Conservation (phyloP, 2,113 vertebrate species). For the Phaethornis superciliosus region DNA sequence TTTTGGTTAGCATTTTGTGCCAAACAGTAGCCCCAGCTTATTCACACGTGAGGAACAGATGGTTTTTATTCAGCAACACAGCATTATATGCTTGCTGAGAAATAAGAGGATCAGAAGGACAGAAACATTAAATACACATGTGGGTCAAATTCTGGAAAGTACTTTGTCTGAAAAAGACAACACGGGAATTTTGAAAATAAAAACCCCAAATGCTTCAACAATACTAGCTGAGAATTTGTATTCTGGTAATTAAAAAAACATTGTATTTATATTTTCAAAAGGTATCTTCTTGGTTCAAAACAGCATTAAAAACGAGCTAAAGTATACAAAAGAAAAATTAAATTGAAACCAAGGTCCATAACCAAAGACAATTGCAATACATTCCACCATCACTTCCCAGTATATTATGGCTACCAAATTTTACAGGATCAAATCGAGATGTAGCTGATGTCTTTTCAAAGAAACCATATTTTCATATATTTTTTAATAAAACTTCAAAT, state of each 20-base stretch:
- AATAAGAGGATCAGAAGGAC: background rate
- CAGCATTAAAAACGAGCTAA: background rate
- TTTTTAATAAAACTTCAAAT: background rate
- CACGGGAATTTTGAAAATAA: background rate
- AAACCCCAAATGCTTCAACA: background rate
- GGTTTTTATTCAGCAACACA: background rate
- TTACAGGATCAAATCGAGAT: background rate
- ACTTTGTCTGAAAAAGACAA: background rate
- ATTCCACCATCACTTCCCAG: background rate
- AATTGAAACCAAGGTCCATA: background rate
- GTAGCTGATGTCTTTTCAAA: background rate
- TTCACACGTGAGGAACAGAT: slow-evolving; percentile 3
- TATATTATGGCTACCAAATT: background rate
- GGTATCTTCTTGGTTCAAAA: background rate
- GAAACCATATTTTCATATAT: background rate
- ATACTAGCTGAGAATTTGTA: background rate
- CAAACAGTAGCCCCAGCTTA: slow-evolving; percentile 34
- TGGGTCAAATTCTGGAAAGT: background rate
- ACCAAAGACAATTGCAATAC: background rate
- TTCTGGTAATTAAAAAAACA: background rate
- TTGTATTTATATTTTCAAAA: background rate
- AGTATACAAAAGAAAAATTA: background rate
- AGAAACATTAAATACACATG: background rate
- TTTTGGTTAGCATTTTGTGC: background rate
- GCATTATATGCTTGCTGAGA: background rate